Base-by-base conservation (phyloP, 2,113 vertebrate species). In the Rhagologus leucostigma region DNA sequence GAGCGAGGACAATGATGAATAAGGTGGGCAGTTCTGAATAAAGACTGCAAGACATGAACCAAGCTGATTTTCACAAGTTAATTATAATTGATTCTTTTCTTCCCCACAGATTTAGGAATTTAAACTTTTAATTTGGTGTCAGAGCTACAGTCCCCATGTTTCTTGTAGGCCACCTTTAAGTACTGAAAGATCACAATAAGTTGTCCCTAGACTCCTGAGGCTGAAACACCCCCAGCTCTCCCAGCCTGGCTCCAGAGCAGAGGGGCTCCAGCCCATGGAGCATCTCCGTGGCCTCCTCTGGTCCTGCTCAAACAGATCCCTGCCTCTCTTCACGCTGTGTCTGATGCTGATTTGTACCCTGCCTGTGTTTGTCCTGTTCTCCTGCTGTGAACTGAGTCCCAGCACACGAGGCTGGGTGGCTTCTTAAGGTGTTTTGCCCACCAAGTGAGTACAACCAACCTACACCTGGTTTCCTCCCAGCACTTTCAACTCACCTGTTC, bases 381-480 rank as follows among this genome's bases (percentile, higher is more conserved):
- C 37, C n/a, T 52, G 7, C 73, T 32, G 4, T 32, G 56, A 68
- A 2, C 15, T 39, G 23, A 60, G 53, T 30, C 82, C 90, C 30
- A 33, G 44, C 53, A 71, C 30, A 49, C 1, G 19, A 44, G 41
- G 39, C 37, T 64, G 65, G 62, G 22, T 69, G 65, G 24, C 18
- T 83, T 76, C 70, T 24, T 6, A 16, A 62, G n/a, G 62, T 8
- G 18, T 42, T 87, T 76, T 73, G 29, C 79, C 53, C 29, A n/a
- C 56, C 26, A 69, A 37, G 50, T 57, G 57, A 59, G 44, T 21
- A 24, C 26, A 94, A 80, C 24, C 57, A 73, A 19, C 37, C 63
- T 57, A 26, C 50, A 69, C 50, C 75, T 83, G 63, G 26, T 94
- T 93, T 94, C 57, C 68, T 96, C 80, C 88, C 79, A 92, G 75